Evolutionary conservation across 64 coral and sea anemone species (phyloP), one percentile per base, ranked within the genome.

Genomic region (Catalaphyllia jardinei): DNA sequence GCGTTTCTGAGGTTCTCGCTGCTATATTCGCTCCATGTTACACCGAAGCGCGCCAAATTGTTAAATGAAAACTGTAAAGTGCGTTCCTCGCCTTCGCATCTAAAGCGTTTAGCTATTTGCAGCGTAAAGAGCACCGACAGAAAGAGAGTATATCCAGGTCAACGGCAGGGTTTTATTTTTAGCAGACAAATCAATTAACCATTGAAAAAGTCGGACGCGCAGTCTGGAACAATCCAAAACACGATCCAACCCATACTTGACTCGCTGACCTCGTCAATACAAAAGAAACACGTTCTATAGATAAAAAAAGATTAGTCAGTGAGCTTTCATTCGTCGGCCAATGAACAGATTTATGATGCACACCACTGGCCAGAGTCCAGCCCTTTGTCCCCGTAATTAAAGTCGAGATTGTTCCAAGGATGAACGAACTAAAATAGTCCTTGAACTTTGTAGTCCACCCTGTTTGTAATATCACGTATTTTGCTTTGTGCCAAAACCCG

Each of bases 381-480:
- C 16, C 62, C 14, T 39, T 71, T 50, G 62, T 49, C 20, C 65
- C 29, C 22, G 31, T 33, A 46, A 85, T 71, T 85, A 69, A 69
- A 85, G 81, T 85, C 81, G 31, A 85, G 81, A 85, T 85, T 85
- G 81, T 85, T 85, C 81, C 35, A 0, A 51, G 63, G 30, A 6
- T 28, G 27, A 60, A 62, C 20, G 60, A 61, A 83, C 35, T 67
- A 83, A 71, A 85, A 85, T 49, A 85, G 62, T 60, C 42, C 81
- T 85, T 85, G 81, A 85, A 85, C 81, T 60, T 25, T 71, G 22
- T 25, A 11, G 65, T 69, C 20, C 49, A 85, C 81, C 81, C 38
- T 46, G 35, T 52, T 1, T 35, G 19, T 39, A 85, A 71, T 85
- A 71, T 85, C 81, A 85, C 62, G 81, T 85, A 85, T 27, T 64